Base-by-base conservation (phyloP, 2,888 invertebrate genomes). In the Polymixis flavicincta region DNA sequence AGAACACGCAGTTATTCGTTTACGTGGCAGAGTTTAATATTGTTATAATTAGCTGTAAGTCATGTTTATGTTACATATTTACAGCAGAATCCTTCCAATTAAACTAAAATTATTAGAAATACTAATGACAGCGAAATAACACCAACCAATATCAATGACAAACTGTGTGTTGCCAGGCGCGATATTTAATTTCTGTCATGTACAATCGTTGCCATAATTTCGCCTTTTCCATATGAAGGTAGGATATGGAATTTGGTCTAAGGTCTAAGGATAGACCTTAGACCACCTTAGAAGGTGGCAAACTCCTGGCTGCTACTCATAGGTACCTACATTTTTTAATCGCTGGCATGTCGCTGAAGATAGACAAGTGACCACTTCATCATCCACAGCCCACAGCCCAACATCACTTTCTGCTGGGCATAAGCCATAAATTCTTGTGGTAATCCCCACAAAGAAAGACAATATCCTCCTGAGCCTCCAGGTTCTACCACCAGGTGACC, bases 51-150 rank as follows among this genome's bases (percentile, higher is more conserved):
- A 55, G 14, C 14, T 75, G 2, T 52, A 68, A 37, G 55, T 50
- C 42, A 61, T 60, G 61, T 73, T 42, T 61, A 69, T n/a, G 67
- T 76, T 57, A 72, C 71, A n/a, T 64, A 74, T 50, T 74, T 60
- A 67, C 32, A 19, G 6, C 37, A 73, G 60, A 72, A 67, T 70
- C 19, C 52, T 37, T 81, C 0, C 22, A 32, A 5, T 50, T 0
- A 0, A 42, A 7, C n/a, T 17, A 52, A 74, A 70, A 75, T 61
- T 72, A 68, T 9, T 84, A 50, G 28, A 71, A 81, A 71, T 68
- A 60, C 57, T 45, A 59, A 66, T 86, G 86, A 87, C 87, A 86
- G 84, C 66, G 76, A 83, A 85, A 83, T 66, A 87, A 80, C 83
- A 87, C 83, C 74, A 78, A 74, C 79, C 70, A 82, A 63, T 70